Base-by-base conservation (phyloP, 2,888 invertebrate genomes). In the Rhopalosiphum nymphaeae region DNA sequence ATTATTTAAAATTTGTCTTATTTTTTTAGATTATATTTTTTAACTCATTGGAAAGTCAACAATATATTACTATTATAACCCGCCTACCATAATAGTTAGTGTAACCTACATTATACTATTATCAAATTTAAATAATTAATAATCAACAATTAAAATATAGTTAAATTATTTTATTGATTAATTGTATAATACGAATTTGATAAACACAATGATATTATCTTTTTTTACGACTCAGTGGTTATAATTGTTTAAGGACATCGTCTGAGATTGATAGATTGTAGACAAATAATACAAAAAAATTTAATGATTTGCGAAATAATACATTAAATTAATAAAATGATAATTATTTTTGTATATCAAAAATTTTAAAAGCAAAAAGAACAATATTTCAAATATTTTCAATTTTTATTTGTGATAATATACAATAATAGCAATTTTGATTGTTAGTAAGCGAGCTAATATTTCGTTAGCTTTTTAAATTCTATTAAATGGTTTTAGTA, bases 81-180 rank as follows among this genome's bases (percentile, higher is more conserved):
- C 44, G n/a, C 56, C n/a, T 13, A 25, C 86, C 29, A 29, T 46
- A 46, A 86, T 86, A 46, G 78, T 36, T 78, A 21, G 3, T 36
- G 78, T 78, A 78, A 78, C 78, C 78, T 36, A 78, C 36, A 78
- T 78, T 78, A 36, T 78, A 9, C 36, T 78, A 7, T 36, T 78
- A 78, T 78, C 78, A 36, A 36, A 16, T 36, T 67, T 67, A 7
- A 67, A 36, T 67, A 36, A 67, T 67, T 67, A 67, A 67, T 67
- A 67, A 67, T 67, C 67, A 78, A 78, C 36, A 5, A 36, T 78
- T 78, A 78, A 9, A 78, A 78, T 78, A 78, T 78, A 78, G 36
- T 78, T 78, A 78, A 78, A 7, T 78, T 78, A 78, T 78, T 78
- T 36, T 78, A 78, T 78, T 78, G 78, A 78, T 78, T 78, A 78